Base-by-base conservation (phyloP, 2,888 invertebrate genomes). In the Tanypteryx hageni region DNA sequence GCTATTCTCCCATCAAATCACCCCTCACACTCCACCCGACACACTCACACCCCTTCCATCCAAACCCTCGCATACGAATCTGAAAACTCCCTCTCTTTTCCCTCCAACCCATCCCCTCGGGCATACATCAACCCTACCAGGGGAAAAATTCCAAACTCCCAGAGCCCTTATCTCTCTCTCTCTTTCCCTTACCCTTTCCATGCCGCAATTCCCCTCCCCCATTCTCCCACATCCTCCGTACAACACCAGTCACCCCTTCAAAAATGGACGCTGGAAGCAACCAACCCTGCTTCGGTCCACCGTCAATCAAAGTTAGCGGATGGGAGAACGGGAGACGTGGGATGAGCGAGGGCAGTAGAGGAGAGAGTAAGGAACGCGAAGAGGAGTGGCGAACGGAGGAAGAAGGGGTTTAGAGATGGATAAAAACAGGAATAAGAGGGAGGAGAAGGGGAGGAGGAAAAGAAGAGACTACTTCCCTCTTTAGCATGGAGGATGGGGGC, bases 1-100 rank as follows among this genome's bases (percentile, higher is more conserved):
- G 76, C 22, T 76, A 76, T 76, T 76, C 22, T 76, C 22, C 68
- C 68, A 22, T 68, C 68, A 68, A 68, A 68, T 68, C 68, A 68
- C 68, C 68, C 76, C 27, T 22, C 76, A 13, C 11, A 76, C 22
- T 76, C 11, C 76, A 7, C n/a, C 64, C 44, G 44, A 44, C n/a
- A n/a, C n/a, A n/a, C n/a, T n/a, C n/a, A n/a, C n/a, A n/a, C n/a
- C n/a, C n/a, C n/a, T n/a, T n/a, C n/a, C n/a, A n/a, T n/a, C n/a
- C n/a, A n/a, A 44, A 44, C 44, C 44, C 5, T 44, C 44, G 44
- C 44, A 44, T 44, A 44, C 44, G 5, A 44, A 44, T 44, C 44
- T 44, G 3, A 44, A 44, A 44, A 1, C 44, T 44, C 44, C 44
- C 44, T 44, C 5, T 44, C 44, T 44, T 44, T 44, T 5, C 44